Percentiles rank a stretch among this genome's conserved stretches.
These are phyloP conservation scores for Melipona bicolor DNA, from an alignment of 2,888 invertebrate species.

Conservation along the genomic window DNA sequence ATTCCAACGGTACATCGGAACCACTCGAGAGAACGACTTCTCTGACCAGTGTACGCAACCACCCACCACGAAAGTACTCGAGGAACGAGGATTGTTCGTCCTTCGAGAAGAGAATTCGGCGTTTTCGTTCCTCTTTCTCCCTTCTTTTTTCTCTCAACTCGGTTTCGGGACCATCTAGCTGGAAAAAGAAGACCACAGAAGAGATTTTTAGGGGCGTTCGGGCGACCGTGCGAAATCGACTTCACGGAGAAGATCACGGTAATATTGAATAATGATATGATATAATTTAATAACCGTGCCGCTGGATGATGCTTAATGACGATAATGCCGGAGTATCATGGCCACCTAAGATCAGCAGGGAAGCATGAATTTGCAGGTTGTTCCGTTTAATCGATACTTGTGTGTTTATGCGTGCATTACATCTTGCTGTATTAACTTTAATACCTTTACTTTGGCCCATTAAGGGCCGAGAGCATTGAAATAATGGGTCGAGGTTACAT, in stretches of 20 bases:
- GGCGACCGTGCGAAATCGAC: constrained; percentile 60
- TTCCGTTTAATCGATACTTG: constrained; percentile 33
- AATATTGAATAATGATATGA: constrained; percentile 62
- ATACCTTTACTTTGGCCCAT: neutral
- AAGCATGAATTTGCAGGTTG: constrained; percentile 33
- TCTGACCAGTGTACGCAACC: constrained; percentile 49
- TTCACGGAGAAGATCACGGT: constrained; percentile 50
- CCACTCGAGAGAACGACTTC: constrained; percentile 59
- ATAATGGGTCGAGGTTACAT: neutral
- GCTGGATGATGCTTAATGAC: constrained; percentile 63
- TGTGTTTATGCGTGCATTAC: constrained; percentile 28
- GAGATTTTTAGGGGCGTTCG: constrained; percentile 27
- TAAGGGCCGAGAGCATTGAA: neutral
- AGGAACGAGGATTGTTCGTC: constrained; percentile 62
- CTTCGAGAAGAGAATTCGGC: constrained; percentile 62
- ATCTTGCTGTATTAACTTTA: neutral
- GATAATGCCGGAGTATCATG: constrained; percentile 54
- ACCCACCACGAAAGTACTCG: constrained; percentile 66
- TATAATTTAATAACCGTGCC: constrained; percentile 65
- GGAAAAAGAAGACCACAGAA: constrained; percentile 16
- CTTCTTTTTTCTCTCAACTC: neutral
- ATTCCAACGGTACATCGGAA: constrained; percentile 65
- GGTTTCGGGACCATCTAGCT: constrained; percentile 12
- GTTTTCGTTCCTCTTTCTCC: neutral
- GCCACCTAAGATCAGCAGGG: constrained; percentile 55